Conservation (phyloP, 2,797 vertebrate genomes). For the Hozukius guyotensis region DNA sequence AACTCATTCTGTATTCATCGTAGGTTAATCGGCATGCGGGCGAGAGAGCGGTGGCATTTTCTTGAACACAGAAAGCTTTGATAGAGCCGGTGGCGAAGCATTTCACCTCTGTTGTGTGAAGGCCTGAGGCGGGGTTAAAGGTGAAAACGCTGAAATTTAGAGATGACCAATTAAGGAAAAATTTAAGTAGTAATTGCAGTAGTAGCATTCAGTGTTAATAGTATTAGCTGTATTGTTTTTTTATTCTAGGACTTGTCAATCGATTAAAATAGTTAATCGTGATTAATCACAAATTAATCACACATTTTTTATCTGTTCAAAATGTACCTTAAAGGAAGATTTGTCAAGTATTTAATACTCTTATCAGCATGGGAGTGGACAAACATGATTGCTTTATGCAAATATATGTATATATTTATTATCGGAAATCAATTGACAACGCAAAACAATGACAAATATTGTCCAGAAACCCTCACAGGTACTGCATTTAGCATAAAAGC, state of each 20-base stretch:
- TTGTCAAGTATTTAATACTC: too few species aligned
- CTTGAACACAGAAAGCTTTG: slow-evolving; percentile 56
- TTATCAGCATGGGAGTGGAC: too few species aligned
- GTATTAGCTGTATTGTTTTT: background rate
- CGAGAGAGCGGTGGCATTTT: slow-evolving; percentile 53
- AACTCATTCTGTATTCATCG: slow-evolving; percentile 71
- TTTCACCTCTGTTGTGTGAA: slow-evolving; percentile 11
- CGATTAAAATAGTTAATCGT: too few species aligned
- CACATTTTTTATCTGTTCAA: too few species aligned
- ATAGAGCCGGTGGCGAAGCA: slow-evolving; percentile 27
- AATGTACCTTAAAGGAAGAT: too few species aligned
- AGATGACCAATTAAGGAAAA: background rate
- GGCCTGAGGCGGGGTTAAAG: slow-evolving; percentile 9
- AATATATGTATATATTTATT: too few species aligned
- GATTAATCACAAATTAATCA: too few species aligned
- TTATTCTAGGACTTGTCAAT: background rate
- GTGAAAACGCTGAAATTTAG: background rate
- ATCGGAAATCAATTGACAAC: too few species aligned
- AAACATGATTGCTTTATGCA: too few species aligned
- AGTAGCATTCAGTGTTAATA: background rate
- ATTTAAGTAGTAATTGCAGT: background rate
- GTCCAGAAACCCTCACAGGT: too few species aligned
- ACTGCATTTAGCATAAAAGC: too few species aligned
- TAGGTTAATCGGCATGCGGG: slow-evolving; percentile 67
- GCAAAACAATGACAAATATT: too few species aligned